Percentiles rank a stretch among this genome's conserved stretches.
Conservation (phyloP, 2,888 invertebrate species). For the Nipponacmea schrenckii region DNA sequence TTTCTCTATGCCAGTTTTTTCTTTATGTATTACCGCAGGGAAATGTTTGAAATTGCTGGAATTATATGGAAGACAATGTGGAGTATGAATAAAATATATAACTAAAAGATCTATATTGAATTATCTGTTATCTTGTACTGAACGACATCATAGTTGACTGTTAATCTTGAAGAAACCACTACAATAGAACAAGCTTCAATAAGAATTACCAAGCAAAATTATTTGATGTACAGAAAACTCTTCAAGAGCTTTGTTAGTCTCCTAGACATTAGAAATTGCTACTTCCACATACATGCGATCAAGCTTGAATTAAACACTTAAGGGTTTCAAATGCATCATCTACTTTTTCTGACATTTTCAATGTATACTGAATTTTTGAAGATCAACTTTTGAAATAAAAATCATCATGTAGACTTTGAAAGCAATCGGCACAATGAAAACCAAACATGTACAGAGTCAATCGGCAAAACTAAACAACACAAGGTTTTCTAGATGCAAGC, state of each 20-base stretch:
- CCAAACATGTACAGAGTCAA: too few relatives aligned
- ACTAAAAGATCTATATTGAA: background rate
- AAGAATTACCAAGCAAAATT: background rate
- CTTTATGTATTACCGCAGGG: too few relatives aligned
- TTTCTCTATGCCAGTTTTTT: too few relatives aligned
- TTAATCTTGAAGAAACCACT: background rate
- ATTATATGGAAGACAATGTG: background rate
- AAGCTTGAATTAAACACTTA: background rate
- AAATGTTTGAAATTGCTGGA: background rate
- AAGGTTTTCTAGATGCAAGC: too few relatives aligned
- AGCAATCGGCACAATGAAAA: too few relatives aligned
- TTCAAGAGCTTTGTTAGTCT: background rate
- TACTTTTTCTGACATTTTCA: too few relatives aligned
- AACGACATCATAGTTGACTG: background rate
- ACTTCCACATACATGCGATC: background rate
- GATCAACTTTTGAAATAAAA: too few relatives aligned
- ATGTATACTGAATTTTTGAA: too few relatives aligned
- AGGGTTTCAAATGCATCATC: background rate
- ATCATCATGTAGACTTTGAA: too few relatives aligned
- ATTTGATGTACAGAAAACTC: background rate
- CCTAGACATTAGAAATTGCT: background rate
- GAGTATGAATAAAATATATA: background rate
- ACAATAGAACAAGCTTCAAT: background rate
- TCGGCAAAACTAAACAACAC: too few relatives aligned
- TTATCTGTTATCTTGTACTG: background rate